Conservation (phyloP, 2,797 vertebrate species). For the Corythornis leucogaster region DNA sequence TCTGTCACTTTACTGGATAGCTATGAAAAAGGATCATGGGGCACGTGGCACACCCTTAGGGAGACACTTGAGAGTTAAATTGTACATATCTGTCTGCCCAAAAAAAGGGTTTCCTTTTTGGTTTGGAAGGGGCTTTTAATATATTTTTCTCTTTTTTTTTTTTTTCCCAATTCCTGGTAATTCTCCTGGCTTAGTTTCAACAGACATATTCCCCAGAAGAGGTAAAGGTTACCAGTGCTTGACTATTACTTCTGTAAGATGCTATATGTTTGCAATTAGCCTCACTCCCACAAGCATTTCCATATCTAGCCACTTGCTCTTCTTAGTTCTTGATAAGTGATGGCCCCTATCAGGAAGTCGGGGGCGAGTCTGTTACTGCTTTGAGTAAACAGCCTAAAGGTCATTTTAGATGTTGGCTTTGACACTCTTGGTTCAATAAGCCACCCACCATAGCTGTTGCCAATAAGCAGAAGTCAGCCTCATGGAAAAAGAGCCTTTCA, state of each 20-base stretch:
- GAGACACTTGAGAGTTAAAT: not conserved
- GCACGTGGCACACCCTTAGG: not conserved
- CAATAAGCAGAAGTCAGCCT: not conserved
- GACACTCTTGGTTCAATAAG: slow-evolving; percentile 56
- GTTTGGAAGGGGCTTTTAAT: not conserved
- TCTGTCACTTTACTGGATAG: not conserved
- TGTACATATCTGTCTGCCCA: not conserved
- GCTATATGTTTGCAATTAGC: slow-evolving; percentile 43
- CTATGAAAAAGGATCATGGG: not conserved
- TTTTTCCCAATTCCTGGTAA: not conserved
- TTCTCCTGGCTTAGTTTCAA: not conserved
- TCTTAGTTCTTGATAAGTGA: slow-evolving; percentile 68
- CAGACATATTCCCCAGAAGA: slow-evolving; percentile 32
- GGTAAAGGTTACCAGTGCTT: slow-evolving; percentile 22
- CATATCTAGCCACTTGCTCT: slow-evolving; percentile 65
- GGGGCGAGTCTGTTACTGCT: slow-evolving; percentile 66
- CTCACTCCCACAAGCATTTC: slow-evolving; percentile 71
- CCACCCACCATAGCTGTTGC: slow-evolving; percentile 53
- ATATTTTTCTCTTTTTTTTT: not conserved
- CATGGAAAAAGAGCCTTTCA: slow-evolving; percentile 40
- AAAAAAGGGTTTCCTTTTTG: not conserved
- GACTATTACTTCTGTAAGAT: not conserved
- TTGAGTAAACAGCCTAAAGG: slow-evolving; percentile 73
- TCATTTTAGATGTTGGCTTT: slow-evolving; percentile 67
- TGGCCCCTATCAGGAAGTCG: slow-evolving; percentile 68